Conservation (phyloP, 64 coral and sea anemone species). For the Acropora tenuis region DNA sequence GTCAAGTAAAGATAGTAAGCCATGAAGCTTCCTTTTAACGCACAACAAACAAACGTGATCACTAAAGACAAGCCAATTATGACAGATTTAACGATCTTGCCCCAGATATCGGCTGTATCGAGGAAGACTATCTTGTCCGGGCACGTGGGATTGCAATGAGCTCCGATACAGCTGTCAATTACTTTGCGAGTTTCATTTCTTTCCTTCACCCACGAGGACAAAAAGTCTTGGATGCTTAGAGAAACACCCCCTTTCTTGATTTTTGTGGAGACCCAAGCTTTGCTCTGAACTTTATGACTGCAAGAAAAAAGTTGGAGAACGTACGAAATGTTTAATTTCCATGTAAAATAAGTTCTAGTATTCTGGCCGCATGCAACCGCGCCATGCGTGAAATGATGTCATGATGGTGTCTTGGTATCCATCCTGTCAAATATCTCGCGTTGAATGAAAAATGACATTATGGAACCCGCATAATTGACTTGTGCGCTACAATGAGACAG, state of each 20-base stretch:
- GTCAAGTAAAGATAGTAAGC: constrained; percentile 37
- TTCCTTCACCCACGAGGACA: constrained; percentile 40
- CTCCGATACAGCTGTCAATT: constrained; percentile 66
- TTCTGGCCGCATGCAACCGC: too few relatives aligned
- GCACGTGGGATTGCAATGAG: constrained; percentile 79
- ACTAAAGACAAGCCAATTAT: constrained; percentile 42
- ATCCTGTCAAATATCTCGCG: too few relatives aligned
- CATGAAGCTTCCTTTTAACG: constrained; percentile 56
- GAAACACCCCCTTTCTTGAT: not conserved
- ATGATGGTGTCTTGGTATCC: too few relatives aligned
- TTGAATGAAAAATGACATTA: too few relatives aligned
- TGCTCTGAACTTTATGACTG: constrained; percentile 23
- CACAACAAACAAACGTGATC: constrained; percentile 49
- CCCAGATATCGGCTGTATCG: constrained; percentile 46
- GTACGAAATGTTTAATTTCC: not conserved
- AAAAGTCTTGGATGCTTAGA: constrained; percentile 41
- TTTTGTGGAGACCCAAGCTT: constrained; percentile 30
- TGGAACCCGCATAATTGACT: too few relatives aligned
- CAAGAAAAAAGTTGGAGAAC: not conserved
- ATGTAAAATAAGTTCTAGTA: too few relatives aligned
- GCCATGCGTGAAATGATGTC: too few relatives aligned
- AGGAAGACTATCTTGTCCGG: constrained; percentile 72
- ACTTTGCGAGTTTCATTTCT: constrained; percentile 11
- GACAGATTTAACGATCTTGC: not conserved
- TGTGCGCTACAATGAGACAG: too few relatives aligned